Base-by-base conservation (phyloP, 2,113 vertebrate species). In the Circaetus cinerascens region DNA sequence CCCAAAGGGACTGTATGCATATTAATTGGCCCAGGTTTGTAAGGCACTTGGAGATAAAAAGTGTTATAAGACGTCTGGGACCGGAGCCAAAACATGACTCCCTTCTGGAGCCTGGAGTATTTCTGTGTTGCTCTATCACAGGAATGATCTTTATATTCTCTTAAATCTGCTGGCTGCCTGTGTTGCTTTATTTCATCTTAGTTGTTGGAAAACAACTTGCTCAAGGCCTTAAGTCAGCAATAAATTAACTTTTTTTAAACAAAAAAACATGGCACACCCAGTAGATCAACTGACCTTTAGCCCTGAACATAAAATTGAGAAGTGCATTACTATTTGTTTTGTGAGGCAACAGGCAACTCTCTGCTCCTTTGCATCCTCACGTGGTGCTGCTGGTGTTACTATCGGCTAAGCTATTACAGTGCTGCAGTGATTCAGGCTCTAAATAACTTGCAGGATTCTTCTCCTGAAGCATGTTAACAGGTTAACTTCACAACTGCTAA, bases 401-500 rank as follows among this genome's bases (percentile, higher is more conserved):
- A 67, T 91, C 1, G 0, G 67, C 68, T 75, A 57, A 94, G 26
- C 64, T 83, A 59, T 59, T 83, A 51, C 40, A 73, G 27, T n/a
- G 55, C 36, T 7, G 4, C 41, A 22, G 57, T 79, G 82, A 94
- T 93, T 88, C 88, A 84, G 40, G 56, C 71, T 88, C 57, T 59
- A 38, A 97, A 93, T 57, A 74, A 88, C 71, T 91, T 79, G 78
- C 32, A 92, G 93, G 21, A 50, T 85, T 87, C 91, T 95, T 79
- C 55, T 97, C 21, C 80, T 77, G 46, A 66, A 95, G 76, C 74
- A 78, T 79, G 48, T 83, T 95, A 95, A 82, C 86, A 98, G 82
- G 56, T 95, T 97, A 97, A 97, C 60, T 91, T 96, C 90, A 82
- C 73, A 74, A 85, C 87, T 95, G 73, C 40, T 98, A 95, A 98